Evolutionary conservation across 2,888 invertebrate species (phyloP).

Genomic region (Drosophila phalerata): DNA sequence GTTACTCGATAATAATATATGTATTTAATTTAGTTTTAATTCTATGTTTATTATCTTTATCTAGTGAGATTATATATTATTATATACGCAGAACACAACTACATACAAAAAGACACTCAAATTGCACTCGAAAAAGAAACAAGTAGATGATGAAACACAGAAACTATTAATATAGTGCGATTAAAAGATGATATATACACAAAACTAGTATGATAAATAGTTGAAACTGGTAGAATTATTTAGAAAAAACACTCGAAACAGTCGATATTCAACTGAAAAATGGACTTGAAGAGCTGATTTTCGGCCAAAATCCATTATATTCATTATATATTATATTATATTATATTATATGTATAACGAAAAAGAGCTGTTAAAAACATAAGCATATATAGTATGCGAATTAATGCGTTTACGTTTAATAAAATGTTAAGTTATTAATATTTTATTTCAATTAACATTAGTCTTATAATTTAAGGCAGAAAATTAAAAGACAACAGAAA

Average conservation of each 20-base stretch:
- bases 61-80: slow-evolving; percentile 64
- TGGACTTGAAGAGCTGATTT: slow-evolving; percentile 62
- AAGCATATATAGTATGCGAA: slow-evolving; percentile 38
- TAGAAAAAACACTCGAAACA: slow-evolving; percentile 42
- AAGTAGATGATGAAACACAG: slow-evolving; percentile 35
- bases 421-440: slow-evolving; percentile 65
- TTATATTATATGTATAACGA: slow-evolving; percentile 5
- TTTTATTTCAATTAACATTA: slow-evolving; percentile 54
- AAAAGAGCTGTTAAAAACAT: slow-evolving; percentile 60
- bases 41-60: slow-evolving; percentile 71
- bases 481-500: slow-evolving; percentile 67
- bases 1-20: slow-evolving; percentile 60
- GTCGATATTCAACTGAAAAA: slow-evolving; percentile 52
- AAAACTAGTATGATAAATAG: slow-evolving; percentile 50
- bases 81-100: slow-evolving; percentile 74
- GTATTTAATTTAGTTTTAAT: slow-evolving; percentile 68
- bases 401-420: slow-evolving; percentile 72
- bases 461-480: slow-evolving; percentile 49
- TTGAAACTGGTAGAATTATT: slow-evolving; percentile 58
- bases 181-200: slow-evolving; percentile 44
- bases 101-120: slow-evolving; percentile 42
- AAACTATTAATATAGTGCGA: slow-evolving; percentile 54
- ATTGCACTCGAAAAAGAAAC: slow-evolving; percentile 28
- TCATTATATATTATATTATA: slow-evolving; percentile 8
- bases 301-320: slow-evolving; percentile 19